Conservation (phyloP, 2,113 vertebrate species). For the Istiophorus platypterus region DNA sequence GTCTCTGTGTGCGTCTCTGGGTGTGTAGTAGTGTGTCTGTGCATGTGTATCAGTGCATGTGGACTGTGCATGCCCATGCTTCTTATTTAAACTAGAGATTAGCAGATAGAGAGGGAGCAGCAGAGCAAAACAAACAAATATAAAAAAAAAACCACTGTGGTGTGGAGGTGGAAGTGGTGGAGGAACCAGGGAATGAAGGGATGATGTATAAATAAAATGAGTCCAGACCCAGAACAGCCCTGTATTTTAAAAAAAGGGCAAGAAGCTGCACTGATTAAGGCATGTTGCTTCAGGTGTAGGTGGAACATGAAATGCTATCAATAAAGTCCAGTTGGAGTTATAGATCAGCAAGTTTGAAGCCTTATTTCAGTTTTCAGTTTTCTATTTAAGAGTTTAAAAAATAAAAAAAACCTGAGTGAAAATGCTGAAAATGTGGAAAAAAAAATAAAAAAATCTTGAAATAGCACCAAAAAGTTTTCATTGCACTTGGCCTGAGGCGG, state of each 20-base stretch:
- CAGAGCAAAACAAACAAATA: conserved; percentile 72
- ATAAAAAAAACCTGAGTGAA: too few species aligned
- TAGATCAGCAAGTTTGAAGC: background rate
- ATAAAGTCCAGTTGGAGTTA: too few species aligned
- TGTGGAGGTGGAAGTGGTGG: conserved; percentile 35
- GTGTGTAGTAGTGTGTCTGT: conserved; percentile 27
- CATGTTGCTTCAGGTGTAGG: too few species aligned
- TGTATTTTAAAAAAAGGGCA: background rate
- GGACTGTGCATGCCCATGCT: conserved; percentile 23
- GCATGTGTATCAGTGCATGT: conserved; percentile 2
- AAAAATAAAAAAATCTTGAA: too few species aligned
- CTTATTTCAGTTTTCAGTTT: background rate
- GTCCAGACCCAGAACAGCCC: background rate
- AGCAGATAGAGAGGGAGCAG: conserved; percentile 61
- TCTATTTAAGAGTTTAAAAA: too few species aligned
- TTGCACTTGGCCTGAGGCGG: too few species aligned
- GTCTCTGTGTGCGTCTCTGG: conserved; percentile 30
- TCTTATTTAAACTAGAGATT: conserved; percentile 80
- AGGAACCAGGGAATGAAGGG: conserved; percentile 17
- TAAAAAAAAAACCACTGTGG: conserved; percentile 61
- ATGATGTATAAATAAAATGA: conserved; percentile 16
- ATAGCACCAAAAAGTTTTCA: too few species aligned
- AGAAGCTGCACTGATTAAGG: background rate
- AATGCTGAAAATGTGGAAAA: too few species aligned
- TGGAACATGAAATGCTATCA: too few species aligned